A percentile compares a stretch with the other conserved stretches of the same genome.
Evolutionary conservation across 64 coral and sea anemone genomes (phyloP).

Genomic region (Stylophora pistillata): DNA sequence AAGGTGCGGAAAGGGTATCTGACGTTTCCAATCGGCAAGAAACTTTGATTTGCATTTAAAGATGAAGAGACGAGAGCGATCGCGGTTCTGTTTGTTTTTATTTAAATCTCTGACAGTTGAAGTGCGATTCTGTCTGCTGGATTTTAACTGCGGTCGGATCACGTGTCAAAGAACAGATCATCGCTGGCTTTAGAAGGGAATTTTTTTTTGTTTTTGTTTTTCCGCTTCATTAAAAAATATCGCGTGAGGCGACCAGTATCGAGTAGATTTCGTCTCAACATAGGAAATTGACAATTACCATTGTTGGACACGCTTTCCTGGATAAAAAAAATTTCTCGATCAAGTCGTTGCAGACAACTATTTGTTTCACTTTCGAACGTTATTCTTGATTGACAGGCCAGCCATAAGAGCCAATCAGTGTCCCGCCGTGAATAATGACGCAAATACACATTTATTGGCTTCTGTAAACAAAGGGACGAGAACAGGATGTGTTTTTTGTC

Average conservation of each 20-base stretch:
- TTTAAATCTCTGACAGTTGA: conserved; percentile 15
- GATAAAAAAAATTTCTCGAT: neutral
- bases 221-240: conserved; percentile 14
- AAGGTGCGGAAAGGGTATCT: neutral
- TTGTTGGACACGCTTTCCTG: neutral
- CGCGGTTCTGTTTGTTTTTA: conserved; percentile 23
- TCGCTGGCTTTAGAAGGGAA: conserved; percentile 8
- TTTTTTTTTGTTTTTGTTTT: neutral
- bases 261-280: conserved; percentile 12
- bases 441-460: conserved; percentile 40
- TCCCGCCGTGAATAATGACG: conserved; percentile 17
- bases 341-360: conserved; percentile 29
- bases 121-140: conserved; percentile 18
- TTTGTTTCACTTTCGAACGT: conserved; percentile 49
- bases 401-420: conserved; percentile 17
- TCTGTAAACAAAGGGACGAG: conserved; percentile 18
- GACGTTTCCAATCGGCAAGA: neutral
- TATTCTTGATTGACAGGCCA: conserved; percentile 17
- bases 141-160: conserved; percentile 18
- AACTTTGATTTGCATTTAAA: neutral
- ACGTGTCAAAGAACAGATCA: conserved; percentile 37
- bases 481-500: conserved; percentile 21
- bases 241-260: neutral
- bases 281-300: conserved; percentile 27
- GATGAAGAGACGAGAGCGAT: neutral